These are phyloP conservation scores for Sarcophaga subvicina DNA, from an alignment of 2,888 invertebrate genomes.

Conservation along the genomic window DNA sequence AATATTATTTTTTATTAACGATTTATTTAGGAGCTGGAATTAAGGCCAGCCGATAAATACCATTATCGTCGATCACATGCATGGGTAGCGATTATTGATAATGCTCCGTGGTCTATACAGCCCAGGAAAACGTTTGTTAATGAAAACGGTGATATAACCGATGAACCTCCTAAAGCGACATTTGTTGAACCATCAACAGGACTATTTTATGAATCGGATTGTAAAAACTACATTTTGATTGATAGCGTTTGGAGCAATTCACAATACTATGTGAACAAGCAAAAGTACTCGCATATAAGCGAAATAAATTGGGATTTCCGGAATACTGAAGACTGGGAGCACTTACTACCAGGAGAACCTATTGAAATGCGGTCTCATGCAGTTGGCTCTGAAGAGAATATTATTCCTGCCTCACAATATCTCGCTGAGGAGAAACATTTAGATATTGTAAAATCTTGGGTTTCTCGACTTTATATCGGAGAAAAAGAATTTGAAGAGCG, in stretches of 20 bases:
- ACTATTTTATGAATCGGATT: slow-evolving; percentile 83
- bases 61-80: slow-evolving; percentile 89
- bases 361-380: slow-evolving; percentile 80
- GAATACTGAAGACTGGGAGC: slow-evolving; percentile 87
- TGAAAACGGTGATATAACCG: slow-evolving; percentile 77
- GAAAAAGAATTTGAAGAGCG: slow-evolving; percentile 85
- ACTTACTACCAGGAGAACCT: slow-evolving; percentile 88
- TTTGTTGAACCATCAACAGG: slow-evolving; percentile 95
- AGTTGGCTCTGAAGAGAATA: slow-evolving; percentile 82
- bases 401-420: slow-evolving; percentile 81
- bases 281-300: slow-evolving; percentile 82
- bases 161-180: slow-evolving; percentile 82
- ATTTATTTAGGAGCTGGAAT: slow-evolving; percentile 84
- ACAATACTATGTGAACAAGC: slow-evolving; percentile 92
- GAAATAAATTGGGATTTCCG: slow-evolving; percentile 85
- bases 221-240: slow-evolving; percentile 87
- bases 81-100: slow-evolving; percentile 89
- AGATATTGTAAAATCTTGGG: slow-evolving; percentile 90
- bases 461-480: slow-evolving; percentile 85
- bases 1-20: neutral
- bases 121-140: slow-evolving; percentile 73
- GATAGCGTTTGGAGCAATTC: slow-evolving; percentile 93
- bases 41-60: slow-evolving; percentile 85
- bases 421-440: slow-evolving; percentile 86
- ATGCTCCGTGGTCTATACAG: slow-evolving; percentile 79